Evolutionary conservation across 2,113 vertebrate genomes (phyloP).

Genomic region (Chelonoidis abingdonii): DNA sequence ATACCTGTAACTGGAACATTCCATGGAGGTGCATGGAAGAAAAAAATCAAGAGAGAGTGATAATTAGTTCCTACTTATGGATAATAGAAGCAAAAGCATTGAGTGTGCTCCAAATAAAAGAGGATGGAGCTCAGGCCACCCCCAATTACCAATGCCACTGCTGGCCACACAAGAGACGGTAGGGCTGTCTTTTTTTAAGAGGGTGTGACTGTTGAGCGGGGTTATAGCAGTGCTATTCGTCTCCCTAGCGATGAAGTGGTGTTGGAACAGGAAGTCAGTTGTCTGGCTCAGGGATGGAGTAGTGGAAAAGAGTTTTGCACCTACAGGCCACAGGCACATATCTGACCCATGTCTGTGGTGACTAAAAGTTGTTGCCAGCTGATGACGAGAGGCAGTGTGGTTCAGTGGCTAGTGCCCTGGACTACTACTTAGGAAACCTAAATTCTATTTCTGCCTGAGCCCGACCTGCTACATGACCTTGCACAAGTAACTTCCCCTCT

Average conservation of each 20-base stretch:
- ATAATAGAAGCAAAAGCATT: not conserved
- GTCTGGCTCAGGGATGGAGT: not conserved
- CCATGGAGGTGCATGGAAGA: conserved; percentile 9
- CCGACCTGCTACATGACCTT: not conserved
- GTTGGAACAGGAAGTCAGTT: not conserved
- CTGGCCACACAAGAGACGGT: not conserved
- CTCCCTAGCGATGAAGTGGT: not conserved
- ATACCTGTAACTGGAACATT: conserved; percentile 81
- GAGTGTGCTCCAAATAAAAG: not conserved
- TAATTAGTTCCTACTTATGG: conserved; percentile 27
- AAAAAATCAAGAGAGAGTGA: conserved; percentile 38
- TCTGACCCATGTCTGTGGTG: not conserved
- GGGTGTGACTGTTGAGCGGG: not conserved
- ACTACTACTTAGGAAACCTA: not conserved
- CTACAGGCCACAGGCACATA: not conserved
- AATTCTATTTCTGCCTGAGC: not conserved
- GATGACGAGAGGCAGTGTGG: not conserved
- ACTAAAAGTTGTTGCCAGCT: not conserved
- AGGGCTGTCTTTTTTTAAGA: not conserved
- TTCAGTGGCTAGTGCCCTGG: not conserved
- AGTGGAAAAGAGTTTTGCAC: not conserved
- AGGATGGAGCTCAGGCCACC: not conserved
- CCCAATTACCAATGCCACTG: not conserved
- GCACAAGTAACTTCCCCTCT: not conserved
- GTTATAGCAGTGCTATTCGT: not conserved